phyloP scores from a whole-genome alignment of 2,113 vertebrate species.

The Onychorhynchus coronatus region DNA sequence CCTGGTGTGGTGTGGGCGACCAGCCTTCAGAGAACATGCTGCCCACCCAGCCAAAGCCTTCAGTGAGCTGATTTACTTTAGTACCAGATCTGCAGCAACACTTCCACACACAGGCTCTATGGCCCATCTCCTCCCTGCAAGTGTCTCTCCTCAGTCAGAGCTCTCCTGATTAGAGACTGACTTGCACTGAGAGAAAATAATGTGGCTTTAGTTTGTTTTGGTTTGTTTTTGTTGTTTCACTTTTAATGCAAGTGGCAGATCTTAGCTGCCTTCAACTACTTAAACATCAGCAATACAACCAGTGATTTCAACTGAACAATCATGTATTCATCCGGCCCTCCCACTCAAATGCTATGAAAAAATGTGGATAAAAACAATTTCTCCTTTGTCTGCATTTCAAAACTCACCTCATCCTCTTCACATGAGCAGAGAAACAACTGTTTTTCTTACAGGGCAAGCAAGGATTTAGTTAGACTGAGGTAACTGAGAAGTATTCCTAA shows the following conservation, averaged over 20 bases:
- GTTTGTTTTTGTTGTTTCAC: background rate
- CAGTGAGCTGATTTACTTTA: rapidly evolving
- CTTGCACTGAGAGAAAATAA: background rate
- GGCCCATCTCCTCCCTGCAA: rapidly evolving
- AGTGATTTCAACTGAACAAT: background rate
- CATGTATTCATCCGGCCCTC: background rate
- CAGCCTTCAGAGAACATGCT: rapidly evolving
- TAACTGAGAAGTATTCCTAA: background rate
- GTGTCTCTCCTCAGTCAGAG: background rate
- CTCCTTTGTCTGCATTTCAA: conserved; percentile 13
- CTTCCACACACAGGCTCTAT: background rate
- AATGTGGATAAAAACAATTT: conserved; percentile 21
- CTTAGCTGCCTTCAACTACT: background rate
- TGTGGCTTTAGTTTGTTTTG: background rate
- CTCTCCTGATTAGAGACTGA: background rate
- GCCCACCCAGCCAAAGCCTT: background rate
- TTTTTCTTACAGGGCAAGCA: background rate
- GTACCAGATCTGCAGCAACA: background rate
- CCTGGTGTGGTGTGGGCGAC: rapidly evolving
- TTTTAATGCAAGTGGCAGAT: background rate
- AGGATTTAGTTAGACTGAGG: background rate
- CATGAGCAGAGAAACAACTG: background rate
- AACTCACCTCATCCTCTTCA: background rate
- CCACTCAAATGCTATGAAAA: background rate
- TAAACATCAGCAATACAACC: background rate